Conservation (phyloP, 2,113 vertebrate genomes). For the Gobio gobio region DNA sequence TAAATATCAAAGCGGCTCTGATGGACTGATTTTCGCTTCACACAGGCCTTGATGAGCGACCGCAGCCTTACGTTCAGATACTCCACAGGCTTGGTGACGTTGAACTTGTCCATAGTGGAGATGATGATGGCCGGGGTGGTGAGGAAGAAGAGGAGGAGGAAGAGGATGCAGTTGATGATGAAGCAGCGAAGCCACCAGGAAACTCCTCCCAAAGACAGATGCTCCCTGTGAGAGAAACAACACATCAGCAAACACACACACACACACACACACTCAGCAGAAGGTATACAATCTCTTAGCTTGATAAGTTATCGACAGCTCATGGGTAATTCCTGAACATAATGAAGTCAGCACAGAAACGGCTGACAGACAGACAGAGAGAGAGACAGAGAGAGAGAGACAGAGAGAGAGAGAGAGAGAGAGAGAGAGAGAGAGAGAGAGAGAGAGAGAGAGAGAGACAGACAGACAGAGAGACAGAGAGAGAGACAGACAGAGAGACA, state of each 20-base stretch:
- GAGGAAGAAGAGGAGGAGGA: constrained; percentile 97
- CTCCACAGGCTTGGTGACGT: constrained; percentile 96
- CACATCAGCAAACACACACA: neutral
- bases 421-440: no score
- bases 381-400: no score
- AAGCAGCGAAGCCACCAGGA: constrained; percentile 97
- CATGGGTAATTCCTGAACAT: neutral
- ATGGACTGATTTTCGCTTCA: neutral
- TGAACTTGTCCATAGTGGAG: constrained; percentile 99
- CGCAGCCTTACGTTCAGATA: constrained; percentile 89
- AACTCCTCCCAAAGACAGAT: constrained; percentile 91
- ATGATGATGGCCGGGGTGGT: constrained; percentile 98
- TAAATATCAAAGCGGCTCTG: neutral
- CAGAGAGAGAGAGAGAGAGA: no score
- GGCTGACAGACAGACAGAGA: neutral
- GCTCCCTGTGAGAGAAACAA: constrained; percentile 80
- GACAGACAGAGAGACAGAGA: no score
- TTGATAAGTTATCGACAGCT: neutral
- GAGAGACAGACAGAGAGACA: no score
- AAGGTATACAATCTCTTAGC: neutral
- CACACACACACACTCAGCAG: constrained; percentile 23
- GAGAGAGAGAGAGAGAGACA: no score
- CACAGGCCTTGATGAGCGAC: neutral
- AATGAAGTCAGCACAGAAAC: constrained; percentile 9
- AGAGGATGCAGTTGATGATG: constrained; percentile 95